Evolutionary conservation across 1,140 invertebrate genomes (phyloP).

Genomic region (Rhizoglyphus robini): DNA sequence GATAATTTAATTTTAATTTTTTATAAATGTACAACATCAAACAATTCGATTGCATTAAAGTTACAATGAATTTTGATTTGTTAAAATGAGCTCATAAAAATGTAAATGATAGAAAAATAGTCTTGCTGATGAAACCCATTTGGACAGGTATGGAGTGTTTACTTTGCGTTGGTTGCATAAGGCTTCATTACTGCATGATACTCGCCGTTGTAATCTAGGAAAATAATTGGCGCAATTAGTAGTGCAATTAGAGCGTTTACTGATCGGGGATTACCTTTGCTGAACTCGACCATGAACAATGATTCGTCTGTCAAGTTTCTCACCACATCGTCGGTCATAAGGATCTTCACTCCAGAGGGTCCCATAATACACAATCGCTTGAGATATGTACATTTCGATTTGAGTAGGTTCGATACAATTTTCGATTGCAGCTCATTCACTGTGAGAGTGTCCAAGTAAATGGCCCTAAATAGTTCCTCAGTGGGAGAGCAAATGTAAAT

Average conservation of each 20-base stretch:
- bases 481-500: conserved; percentile 22
- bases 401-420: conserved; percentile 16
- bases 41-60: no score
- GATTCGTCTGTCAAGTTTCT: conserved; percentile 23
- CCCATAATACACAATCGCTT: conserved; percentile 18
- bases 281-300: conserved; percentile 21
- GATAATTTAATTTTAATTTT: no score
- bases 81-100: no score
- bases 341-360: conserved; percentile 21
- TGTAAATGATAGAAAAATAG: no score
- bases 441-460: conserved; percentile 24
- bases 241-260: not conserved
- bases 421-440: conserved; percentile 23
- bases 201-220: conserved; percentile 13
- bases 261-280: conserved; percentile 15
- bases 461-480: conserved; percentile 24
- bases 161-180: no score
- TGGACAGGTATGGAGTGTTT: no score
- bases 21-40: no score
- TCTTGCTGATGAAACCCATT: no score
- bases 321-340: conserved; percentile 25
- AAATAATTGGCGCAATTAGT: not conserved
- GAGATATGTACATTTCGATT: conserved; percentile 13
- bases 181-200: not conserved
- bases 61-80: no score